Evolutionary conservation across 2,888 invertebrate species (phyloP).

Genomic region (Lymantria monacha): DNA sequence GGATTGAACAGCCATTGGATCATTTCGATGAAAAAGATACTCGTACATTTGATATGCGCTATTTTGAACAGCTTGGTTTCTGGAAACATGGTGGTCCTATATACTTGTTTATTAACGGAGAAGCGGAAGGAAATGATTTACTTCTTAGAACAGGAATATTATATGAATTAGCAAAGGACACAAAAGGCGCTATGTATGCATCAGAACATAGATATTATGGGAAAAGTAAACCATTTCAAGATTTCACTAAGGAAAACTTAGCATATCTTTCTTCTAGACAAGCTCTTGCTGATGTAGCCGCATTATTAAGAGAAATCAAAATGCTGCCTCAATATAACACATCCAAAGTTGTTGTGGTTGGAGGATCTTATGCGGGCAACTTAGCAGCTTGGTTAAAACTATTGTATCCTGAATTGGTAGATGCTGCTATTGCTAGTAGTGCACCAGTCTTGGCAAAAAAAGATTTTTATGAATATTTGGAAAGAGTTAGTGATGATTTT

Average conservation of each 20-base stretch:
- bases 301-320: conserved; percentile 49
- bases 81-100: conserved; percentile 59
- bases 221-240: conserved; percentile 57
- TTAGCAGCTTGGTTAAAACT: conserved; percentile 70
- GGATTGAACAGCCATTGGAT: conserved; percentile 63
- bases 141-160: conserved; percentile 56
- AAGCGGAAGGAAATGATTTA: conserved; percentile 47
- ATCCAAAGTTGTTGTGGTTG: conserved; percentile 66
- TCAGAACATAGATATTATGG: conserved; percentile 72
- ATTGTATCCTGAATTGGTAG: conserved; percentile 60
- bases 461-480: conserved; percentile 67
- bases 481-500: conserved; percentile 62
- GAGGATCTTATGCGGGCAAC: conserved; percentile 70
- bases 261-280: conserved; percentile 59
- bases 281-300: conserved; percentile 63
- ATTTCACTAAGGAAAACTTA: conserved; percentile 50
- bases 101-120: conserved; percentile 62
- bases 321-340: conserved; percentile 35
- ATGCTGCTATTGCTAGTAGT: conserved; percentile 68
- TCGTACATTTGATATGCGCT: conserved; percentile 63
- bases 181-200: conserved; percentile 62
- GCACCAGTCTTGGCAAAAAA: conserved; percentile 67
- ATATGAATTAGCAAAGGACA: conserved; percentile 64
- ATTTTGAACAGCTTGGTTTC: conserved; percentile 55
- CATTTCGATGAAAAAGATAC: conserved; percentile 55